Base-by-base conservation (phyloP, 2,888 invertebrate genomes). In the Teleogryllus oceanicus region DNA sequence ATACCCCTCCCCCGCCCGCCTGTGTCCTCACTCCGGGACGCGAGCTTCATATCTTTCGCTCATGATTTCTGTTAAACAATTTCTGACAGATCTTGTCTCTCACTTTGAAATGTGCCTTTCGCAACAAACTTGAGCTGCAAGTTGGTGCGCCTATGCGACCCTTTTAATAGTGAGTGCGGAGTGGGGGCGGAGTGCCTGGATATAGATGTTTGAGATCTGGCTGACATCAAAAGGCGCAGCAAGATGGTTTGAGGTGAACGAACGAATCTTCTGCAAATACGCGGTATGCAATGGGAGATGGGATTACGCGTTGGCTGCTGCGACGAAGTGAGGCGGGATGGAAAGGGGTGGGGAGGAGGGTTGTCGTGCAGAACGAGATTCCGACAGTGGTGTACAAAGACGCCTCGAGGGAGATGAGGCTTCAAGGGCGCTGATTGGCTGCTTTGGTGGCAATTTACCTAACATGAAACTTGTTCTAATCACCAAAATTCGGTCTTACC, bases 1-100 rank as follows among this genome's bases (percentile, higher is more conserved):
- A 13, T 37, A 37, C 37, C 37, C 37, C 37, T 16, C 24, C 24
- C 24, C 24, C 24, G 13, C 62, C 62, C 62, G n/a, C n/a, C 62
- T 8, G n/a, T n/a, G 62, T 18, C 62, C 62, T 62, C 16, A 62
- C 37, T 37, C 8, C 37, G 8, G 37, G 62, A 62, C n/a, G 62
- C 62, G 62, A 62, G 62, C 62, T 62, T 62, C 62, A 62, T 62
- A 62, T 62, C 62, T 62, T 62, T 62, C 62, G 62, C 62, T 62
- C 62, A n/a, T 62, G 62, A 62, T 62, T 62, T 62, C 62, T 62
- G 62, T 62, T 62, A 62, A 62, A 62, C 62, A 62, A 62, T 62
- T 62, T 62, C 62, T 62, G 62, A 62, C 62, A 62, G 62, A 62
- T 62, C 16, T 16, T 62, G 62, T 62, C 62, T 62, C 16, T 16